These are phyloP conservation scores for Solenopsis invicta DNA, from an alignment of 1,140 invertebrate species.

Conservation along the genomic window DNA sequence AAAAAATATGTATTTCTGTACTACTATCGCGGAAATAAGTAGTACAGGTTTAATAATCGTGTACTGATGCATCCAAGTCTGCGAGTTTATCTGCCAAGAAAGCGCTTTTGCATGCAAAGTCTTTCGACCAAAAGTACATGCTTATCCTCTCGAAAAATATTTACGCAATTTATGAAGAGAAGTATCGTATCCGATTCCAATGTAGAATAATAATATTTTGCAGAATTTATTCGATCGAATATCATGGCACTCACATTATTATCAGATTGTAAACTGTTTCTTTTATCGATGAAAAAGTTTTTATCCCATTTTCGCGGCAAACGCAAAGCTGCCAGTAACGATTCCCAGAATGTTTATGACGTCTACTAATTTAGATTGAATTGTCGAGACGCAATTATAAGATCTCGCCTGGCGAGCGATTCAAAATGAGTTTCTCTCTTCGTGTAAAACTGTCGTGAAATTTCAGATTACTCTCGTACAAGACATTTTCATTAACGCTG, in stretches of 20 bases:
- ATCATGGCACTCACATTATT: conserved; percentile 9
- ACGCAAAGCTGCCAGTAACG: conserved; percentile 8
- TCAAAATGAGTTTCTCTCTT: conserved; percentile 47
- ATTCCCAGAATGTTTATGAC: conserved; percentile 54
- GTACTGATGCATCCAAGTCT: background rate
- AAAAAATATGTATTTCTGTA: background rate
- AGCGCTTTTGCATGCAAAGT: background rate
- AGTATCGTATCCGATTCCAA: background rate
- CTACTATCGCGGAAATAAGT: background rate
- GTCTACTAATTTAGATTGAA: conserved; percentile 59
- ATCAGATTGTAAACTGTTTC: background rate
- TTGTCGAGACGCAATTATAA: conserved; percentile 51
- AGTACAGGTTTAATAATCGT: conserved; percentile 17
- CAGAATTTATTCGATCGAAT: background rate
- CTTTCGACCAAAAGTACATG: background rate
- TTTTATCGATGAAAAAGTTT: conserved; percentile 30
- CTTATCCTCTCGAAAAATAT: background rate
- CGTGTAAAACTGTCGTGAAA: conserved; percentile 35
- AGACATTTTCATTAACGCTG: conserved; percentile 52
- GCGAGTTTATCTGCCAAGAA: background rate
- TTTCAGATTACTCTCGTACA: conserved; percentile 49
- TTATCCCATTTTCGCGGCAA: conserved; percentile 15
- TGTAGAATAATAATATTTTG: background rate
- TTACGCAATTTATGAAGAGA: background rate
- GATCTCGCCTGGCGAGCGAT: conserved; percentile 29